phyloP scores from a whole-genome alignment of 1,140 invertebrate genomes.

The Leptinotarsa undecemlineata region DNA sequence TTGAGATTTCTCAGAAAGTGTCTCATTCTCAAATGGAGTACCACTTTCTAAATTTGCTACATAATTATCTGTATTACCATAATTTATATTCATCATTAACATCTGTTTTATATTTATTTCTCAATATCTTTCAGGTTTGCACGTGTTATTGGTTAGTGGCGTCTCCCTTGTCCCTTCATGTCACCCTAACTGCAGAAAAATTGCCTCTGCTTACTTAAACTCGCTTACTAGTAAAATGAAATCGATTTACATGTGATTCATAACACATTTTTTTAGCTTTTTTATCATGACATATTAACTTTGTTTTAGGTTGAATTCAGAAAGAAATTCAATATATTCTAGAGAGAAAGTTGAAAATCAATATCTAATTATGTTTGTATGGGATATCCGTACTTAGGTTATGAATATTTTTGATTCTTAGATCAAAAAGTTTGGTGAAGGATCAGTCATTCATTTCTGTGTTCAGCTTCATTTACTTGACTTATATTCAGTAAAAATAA shows the following conservation, averaged over 20 bases:
- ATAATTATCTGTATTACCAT: too few species aligned
- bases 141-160: constrained; percentile 50
- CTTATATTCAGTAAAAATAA: too few species aligned
- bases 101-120: too few species aligned
- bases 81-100: too few species aligned
- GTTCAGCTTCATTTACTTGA: too few species aligned
- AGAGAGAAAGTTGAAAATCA: constrained; percentile 7
- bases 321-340: background rate
- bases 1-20: too few species aligned
- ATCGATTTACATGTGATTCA: constrained; percentile 18
- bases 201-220: constrained; percentile 47
- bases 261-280: constrained; percentile 29
- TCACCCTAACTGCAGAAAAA: constrained; percentile 52
- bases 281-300: constrained; percentile 9
- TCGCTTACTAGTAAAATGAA: constrained; percentile 44
- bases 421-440: background rate
- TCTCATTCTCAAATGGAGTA: too few species aligned
- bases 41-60: too few species aligned
- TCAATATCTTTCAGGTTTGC: constrained; percentile 50
- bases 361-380: constrained; percentile 20
- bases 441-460: too few species aligned
- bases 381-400: constrained; percentile 26
- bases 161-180: constrained; percentile 50
- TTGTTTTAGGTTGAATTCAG: background rate
- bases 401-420: constrained; percentile 29